A percentile compares a stretch with the other conserved stretches of the same genome.
phyloP scores from a whole-genome alignment of 2,797 vertebrate species.

The Myotis daubentonii region DNA sequence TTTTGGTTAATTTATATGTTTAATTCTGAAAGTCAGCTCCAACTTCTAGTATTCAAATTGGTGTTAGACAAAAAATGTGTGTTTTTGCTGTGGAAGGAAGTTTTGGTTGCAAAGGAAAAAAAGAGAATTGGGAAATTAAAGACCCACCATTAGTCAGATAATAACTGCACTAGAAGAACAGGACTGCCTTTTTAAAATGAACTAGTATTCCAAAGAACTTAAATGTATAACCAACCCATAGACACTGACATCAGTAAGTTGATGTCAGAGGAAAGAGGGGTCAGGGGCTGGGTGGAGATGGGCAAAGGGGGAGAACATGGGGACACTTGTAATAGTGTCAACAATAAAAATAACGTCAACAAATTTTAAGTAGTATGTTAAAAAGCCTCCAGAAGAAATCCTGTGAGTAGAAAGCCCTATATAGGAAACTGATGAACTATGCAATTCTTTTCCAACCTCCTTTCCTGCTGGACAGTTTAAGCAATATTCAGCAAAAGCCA shows the following conservation, averaged over 20 bases:
- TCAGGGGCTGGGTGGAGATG: neutral
- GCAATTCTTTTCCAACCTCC: neutral
- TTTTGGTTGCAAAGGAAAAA: neutral
- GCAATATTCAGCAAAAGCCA: constrained; percentile 48
- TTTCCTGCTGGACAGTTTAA: constrained; percentile 47
- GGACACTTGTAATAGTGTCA: neutral
- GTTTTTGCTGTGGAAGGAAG: neutral
- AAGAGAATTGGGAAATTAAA: neutral
- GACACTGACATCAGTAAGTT: neutral
- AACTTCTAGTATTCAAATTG: neutral
- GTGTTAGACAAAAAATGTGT: neutral
- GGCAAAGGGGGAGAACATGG: neutral
- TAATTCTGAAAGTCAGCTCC: neutral
- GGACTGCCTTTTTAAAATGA: neutral
- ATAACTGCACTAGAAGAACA: neutral
- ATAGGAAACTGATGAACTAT: neutral
- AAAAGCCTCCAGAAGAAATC: neutral
- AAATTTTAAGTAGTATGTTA: neutral
- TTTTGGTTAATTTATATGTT: constrained; percentile 17
- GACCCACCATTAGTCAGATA: neutral
- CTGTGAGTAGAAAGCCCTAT: neutral
- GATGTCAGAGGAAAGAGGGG: neutral
- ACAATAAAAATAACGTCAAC: neutral
- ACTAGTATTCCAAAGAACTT: neutral
- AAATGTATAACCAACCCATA: neutral